A percentile compares a stretch with the other conserved stretches of the same genome.
phyloP scores from a whole-genome alignment of 2,113 vertebrate species.

The Sigmodon hispidus region DNA sequence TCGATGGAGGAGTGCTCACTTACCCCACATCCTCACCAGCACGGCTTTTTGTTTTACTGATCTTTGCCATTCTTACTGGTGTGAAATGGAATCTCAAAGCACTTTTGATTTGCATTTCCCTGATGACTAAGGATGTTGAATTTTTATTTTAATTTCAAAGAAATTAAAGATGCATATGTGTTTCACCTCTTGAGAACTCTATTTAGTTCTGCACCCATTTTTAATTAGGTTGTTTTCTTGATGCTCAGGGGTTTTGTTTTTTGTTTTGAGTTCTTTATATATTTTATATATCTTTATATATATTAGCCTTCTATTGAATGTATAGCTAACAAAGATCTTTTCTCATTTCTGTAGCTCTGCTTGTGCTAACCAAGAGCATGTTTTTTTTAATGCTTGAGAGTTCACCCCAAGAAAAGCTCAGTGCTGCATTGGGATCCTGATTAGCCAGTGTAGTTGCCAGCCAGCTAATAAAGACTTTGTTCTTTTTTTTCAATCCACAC shows the following conservation, averaged over 20 bases:
- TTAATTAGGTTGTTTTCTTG: not conserved
- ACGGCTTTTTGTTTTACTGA: not conserved
- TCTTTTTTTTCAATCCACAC: too few relatives aligned
- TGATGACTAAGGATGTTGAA: not conserved
- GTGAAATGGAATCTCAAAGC: not conserved
- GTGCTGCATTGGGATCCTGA: too few relatives aligned
- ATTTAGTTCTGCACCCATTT: not conserved
- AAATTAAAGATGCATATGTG: not conserved
- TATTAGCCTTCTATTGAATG: not conserved
- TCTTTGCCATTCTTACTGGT: not conserved
- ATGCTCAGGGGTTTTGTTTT: not conserved
- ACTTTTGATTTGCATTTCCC: not conserved
- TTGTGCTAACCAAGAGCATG: too few relatives aligned
- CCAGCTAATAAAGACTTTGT: too few relatives aligned
- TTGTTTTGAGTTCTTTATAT: not conserved
- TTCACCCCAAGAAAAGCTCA: too few relatives aligned
- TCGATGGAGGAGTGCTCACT: not conserved
- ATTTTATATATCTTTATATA: not conserved
- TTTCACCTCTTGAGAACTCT: not conserved
- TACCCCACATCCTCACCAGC: not conserved
- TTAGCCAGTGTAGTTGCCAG: too few relatives aligned
- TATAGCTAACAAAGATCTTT: not conserved
- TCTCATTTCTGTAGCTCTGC: too few relatives aligned
- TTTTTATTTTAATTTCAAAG: not conserved
- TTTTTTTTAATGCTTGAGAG: too few relatives aligned